phyloP scores from a whole-genome alignment of 2,797 vertebrate genomes.

The Nannoperca obscura region DNA sequence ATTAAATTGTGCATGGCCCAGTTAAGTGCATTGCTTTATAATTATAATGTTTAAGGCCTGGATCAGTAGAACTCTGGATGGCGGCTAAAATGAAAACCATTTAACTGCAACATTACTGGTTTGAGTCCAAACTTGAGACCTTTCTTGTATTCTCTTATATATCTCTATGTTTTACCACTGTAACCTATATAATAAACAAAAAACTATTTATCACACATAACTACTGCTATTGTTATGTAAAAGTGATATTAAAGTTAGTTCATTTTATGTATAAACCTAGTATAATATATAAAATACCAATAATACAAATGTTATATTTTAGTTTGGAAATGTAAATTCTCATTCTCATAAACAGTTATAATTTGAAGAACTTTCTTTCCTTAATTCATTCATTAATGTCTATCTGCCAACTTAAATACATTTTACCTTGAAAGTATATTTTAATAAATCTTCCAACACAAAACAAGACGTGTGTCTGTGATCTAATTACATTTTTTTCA shows the following conservation, averaged over 20 bases:
- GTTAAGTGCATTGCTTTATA: slow-evolving; percentile 2
- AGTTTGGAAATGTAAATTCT: neutral
- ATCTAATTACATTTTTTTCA: neutral
- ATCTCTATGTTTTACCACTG: neutral
- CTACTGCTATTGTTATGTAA: neutral
- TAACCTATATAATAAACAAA: neutral
- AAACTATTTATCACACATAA: neutral
- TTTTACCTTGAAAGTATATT: neutral
- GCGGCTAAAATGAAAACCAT: neutral
- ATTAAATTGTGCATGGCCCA: slow-evolving; percentile 10
- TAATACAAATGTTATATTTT: neutral
- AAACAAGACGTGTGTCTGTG: neutral
- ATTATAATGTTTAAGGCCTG: slow-evolving; percentile 14
- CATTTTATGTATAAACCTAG: neutral
- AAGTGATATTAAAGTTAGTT: neutral
- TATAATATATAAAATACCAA: neutral
- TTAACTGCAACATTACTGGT: neutral
- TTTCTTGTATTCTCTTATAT: neutral
- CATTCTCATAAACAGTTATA: neutral
- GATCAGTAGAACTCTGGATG: slow-evolving; percentile 9
- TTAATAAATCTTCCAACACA: neutral
- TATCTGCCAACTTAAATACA: neutral
- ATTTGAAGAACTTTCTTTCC: neutral
- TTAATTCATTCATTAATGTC: neutral
- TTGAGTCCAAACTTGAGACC: neutral